Conservation (phyloP, 2,113 vertebrate species). For the Cromileptes altivelis region DNA sequence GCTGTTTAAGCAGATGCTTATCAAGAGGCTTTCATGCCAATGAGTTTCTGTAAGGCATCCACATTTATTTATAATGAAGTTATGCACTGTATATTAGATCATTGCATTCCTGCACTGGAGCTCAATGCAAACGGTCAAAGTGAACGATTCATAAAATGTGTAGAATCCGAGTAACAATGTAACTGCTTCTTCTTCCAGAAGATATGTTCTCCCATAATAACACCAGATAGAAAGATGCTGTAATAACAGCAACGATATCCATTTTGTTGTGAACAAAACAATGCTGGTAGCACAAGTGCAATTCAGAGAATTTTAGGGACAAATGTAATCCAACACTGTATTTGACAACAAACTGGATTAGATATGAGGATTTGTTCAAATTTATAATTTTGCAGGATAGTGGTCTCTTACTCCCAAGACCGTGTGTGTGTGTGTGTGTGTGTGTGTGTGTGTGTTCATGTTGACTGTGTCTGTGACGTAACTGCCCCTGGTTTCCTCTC, state of each 20-base stretch:
- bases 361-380: background rate
- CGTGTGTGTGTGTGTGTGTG: slow-evolving; percentile 23
- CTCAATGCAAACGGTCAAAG: background rate
- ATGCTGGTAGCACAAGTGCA: background rate
- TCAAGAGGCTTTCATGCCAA: background rate
- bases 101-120: background rate
- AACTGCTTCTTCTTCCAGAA: background rate
- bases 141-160: background rate
- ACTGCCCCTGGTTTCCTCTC: slow-evolving; percentile 33
- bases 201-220: too few relatives aligned
- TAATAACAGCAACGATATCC: too few relatives aligned
- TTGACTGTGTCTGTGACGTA: slow-evolving; percentile 71
- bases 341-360: fast-evolving
- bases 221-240: background rate
- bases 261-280: background rate
- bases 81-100: background rate
- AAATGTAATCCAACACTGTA: background rate
- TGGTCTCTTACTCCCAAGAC: background rate
- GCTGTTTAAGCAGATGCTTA: background rate
- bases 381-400: background rate
- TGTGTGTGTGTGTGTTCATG: slow-evolving; percentile 30
- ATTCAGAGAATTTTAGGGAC: background rate
- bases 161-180: background rate
- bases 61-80: background rate
- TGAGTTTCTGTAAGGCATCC: background rate